Percentiles rank a stretch among this genome's conserved stretches.
phyloP scores from a whole-genome alignment of 2,888 invertebrate genomes.

The Chouioia cunea region DNA sequence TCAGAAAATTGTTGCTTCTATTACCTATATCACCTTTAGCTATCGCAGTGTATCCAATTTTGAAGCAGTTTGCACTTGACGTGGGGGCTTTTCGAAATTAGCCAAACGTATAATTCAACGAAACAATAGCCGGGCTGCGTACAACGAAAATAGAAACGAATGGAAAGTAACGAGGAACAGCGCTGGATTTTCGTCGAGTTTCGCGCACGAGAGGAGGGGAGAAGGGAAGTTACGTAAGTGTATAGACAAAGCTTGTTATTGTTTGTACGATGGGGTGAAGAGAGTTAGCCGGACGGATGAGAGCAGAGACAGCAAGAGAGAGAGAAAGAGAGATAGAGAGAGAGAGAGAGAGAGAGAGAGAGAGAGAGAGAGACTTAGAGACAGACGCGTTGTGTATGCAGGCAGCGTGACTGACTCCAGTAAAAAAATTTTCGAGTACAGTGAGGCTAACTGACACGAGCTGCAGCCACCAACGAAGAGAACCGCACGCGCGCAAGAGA shows the following conservation, averaged over 20 bases:
- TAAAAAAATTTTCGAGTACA: slow-evolving; percentile 23
- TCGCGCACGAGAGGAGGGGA: slow-evolving; percentile 12
- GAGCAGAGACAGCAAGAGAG: slow-evolving; percentile 41
- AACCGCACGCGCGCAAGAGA: not conserved
- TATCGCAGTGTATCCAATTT: slow-evolving; percentile 12
- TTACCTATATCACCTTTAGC: not conserved
- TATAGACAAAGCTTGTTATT: slow-evolving; percentile 60
- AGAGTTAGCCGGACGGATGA: slow-evolving; percentile 45
- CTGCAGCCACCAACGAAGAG: not conserved
- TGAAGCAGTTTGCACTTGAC: slow-evolving; percentile 15
- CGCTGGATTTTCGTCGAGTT: slow-evolving; percentile 1
- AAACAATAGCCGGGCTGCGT: slow-evolving; percentile 32
- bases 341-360: slow-evolving; percentile 15
- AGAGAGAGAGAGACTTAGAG: not conserved
- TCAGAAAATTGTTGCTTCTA: slow-evolving; percentile 13
- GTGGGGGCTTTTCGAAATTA: slow-evolving; percentile 17
- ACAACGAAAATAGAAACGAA: slow-evolving; percentile 26
- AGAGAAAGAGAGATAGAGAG: slow-evolving; percentile 15
- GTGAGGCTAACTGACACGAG: slow-evolving; percentile 17
- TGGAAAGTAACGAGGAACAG: slow-evolving; percentile 6
- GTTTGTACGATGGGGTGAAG: slow-evolving; percentile 52
- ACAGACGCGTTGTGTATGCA: not conserved
- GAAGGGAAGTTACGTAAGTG: slow-evolving; percentile 57
- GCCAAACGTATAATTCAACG: slow-evolving; percentile 17
- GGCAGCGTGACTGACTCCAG: slow-evolving; percentile 28